Base-by-base conservation (phyloP, 1,140 invertebrate species). In the Heliconius nattereri region DNA sequence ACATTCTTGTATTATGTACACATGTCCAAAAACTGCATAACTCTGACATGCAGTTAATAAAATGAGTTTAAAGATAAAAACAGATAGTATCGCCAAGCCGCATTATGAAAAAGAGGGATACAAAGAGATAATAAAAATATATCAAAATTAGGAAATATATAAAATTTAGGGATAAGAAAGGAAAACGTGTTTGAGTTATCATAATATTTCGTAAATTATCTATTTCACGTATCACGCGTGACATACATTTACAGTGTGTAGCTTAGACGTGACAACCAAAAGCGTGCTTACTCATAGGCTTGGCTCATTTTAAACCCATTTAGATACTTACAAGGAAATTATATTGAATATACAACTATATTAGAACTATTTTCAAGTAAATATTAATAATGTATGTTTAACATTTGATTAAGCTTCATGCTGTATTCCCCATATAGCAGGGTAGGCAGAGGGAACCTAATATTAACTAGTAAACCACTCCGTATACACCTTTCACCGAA, bases 161-260 rank as follows among this genome's bases (percentile, higher is more conserved):
- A n/a, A 35, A 11, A 23, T 19, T 57, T 57, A 23, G 20, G 54
- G 54, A 57, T 23, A n/a, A 57, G 20, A 23, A 57, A 57, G 23
- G 8, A 57, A 23, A n/a, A 57, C 54, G 54, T 57, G 7, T 35
- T 9, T 1, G n/a, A 57, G n/a, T 57, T 57, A 57, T 66, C n/a
- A 66, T 66, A n/a, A 57, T 57, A 66, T 66, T 66, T 66, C 20
- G 8, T 66, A 66, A 5, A 26, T 26, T 66, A 66, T 26, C 60
- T 66, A 66, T 66, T 66, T 66, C 57, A 66, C 57, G 23, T 66
- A 66, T 66, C 57, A 26, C 8, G 57, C 57, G 11, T 66, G 57
- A 66, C 57, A 66, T 29, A 66, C 9, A 66, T 66, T 66, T 9
- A 26, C 23, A 29, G 8, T 66, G 23, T 29, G n/a, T 66, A n/a